These are phyloP conservation scores for Rhagoletis zephyria DNA, from an alignment of 1,140 invertebrate species.

Conservation along the genomic window DNA sequence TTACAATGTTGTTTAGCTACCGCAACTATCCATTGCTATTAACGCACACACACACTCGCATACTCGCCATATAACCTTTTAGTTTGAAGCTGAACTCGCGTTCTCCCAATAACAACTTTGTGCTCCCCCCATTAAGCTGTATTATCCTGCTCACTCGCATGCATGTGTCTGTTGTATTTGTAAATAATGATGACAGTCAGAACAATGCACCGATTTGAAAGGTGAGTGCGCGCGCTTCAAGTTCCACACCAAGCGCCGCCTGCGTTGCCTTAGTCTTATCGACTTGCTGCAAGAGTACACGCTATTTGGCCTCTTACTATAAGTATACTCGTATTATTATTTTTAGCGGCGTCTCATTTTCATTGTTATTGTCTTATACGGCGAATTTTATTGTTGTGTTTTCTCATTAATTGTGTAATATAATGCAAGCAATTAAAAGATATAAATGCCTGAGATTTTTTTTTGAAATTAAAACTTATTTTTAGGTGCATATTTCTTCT, in stretches of 20 bases:
- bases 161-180: neutral
- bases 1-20: neutral
- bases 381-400: neutral
- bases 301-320: neutral
- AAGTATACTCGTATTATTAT: neutral
- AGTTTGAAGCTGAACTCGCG: neutral
- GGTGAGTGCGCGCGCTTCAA: slow-evolving; percentile 49
- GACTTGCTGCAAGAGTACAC: neutral
- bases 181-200: slow-evolving; percentile 49
- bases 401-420: neutral
- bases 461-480: too few species aligned
- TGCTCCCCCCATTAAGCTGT: neutral
- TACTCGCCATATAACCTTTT: neutral
- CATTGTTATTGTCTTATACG: neutral
- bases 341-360: neutral
- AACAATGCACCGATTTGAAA: slow-evolving; percentile 45
- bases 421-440: neutral
- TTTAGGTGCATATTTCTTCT: too few species aligned
- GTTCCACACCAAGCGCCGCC: neutral
- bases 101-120: neutral
- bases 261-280: neutral
- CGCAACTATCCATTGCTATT: neutral
- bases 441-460: neutral
- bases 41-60: neutral
- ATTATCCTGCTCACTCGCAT: neutral